A percentile compares a stretch with the other conserved stretches of the same genome.
These are phyloP conservation scores for Eulemur rubriventer DNA, from an alignment of 2,797 vertebrate genomes.

Conservation along the genomic window DNA sequence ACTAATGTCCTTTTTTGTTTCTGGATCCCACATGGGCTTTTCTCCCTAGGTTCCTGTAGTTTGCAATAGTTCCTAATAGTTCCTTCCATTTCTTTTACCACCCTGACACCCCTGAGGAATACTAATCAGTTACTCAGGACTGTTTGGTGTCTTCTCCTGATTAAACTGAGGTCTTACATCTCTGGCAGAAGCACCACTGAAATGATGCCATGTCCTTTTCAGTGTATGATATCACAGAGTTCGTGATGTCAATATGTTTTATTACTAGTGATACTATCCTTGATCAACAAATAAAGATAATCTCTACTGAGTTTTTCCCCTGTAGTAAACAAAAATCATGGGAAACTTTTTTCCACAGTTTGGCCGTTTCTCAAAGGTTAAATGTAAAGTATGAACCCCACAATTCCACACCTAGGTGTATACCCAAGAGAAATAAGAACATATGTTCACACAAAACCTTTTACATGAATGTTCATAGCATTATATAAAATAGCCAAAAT, in stretches of 20 bases:
- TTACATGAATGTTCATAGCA: not conserved
- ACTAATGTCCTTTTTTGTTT: not conserved
- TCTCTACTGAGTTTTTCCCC: not conserved
- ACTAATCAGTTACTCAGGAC: not conserved
- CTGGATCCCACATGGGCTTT: not conserved
- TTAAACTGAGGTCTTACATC: not conserved
- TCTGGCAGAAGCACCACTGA: not conserved
- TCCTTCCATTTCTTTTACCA: not conserved
- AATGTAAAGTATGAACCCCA: not conserved
- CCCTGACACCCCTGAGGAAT: not conserved
- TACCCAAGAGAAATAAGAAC: not conserved
- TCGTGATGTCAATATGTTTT: not conserved
- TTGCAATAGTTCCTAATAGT: not conserved
- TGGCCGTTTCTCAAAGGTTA: not conserved
- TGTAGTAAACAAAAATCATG: conserved; percentile 33
- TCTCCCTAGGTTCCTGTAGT: not conserved
- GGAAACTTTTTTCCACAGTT: not conserved
- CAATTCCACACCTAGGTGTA: not conserved
- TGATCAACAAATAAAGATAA: conserved; percentile 27
- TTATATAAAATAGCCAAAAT: not conserved
- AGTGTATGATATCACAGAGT: not conserved
- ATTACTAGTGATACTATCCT: not conserved
- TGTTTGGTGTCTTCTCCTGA: not conserved
- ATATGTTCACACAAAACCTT: not conserved
- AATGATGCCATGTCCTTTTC: not conserved